phyloP scores from a whole-genome alignment of 1,140 invertebrate genomes.

The Drosophila sulfurigaster region DNA sequence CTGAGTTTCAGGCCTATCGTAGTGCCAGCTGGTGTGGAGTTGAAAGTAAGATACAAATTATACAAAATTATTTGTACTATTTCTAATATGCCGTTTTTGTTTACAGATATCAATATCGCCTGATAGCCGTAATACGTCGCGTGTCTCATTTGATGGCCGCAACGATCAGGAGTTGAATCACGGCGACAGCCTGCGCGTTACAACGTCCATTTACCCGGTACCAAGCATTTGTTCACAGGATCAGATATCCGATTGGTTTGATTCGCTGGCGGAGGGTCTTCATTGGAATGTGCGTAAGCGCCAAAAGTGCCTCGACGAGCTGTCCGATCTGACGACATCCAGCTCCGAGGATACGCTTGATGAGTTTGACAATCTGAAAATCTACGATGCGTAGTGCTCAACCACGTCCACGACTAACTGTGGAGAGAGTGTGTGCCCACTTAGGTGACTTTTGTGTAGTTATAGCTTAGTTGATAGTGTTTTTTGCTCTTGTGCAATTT shows the following conservation, averaged over 20 bases:
- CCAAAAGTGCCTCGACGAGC: conserved; percentile 95
- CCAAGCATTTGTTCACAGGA: conserved; percentile 97
- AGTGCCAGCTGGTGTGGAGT: conserved; percentile 97
- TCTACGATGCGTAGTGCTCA: conserved; percentile 62
- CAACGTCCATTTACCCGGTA: conserved; percentile 97
- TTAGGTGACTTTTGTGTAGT: conserved; percentile 54
- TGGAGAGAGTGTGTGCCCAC: not conserved
- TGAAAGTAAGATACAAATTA: conserved; percentile 89
- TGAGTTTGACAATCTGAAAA: conserved; percentile 87
- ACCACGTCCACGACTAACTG: conserved; percentile 2
- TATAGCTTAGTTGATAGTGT: conserved; percentile 47
- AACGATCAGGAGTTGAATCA: conserved; percentile 96
- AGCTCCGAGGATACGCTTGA: conserved; percentile 92
- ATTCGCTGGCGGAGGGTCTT: conserved; percentile 96
- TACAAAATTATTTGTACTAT: not conserved
- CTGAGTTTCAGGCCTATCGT: conserved; percentile 97
- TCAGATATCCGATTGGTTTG: conserved; percentile 99
- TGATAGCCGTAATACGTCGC: conserved; percentile 96
- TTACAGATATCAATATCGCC: conserved; percentile 95
- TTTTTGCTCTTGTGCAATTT: conserved; percentile 66
- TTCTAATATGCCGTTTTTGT: not conserved
- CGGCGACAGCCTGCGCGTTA: conserved; percentile 97
- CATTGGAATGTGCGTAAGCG: conserved; percentile 98
- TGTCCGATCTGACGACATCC: conserved; percentile 93
- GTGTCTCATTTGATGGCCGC: conserved; percentile 98